A percentile compares a stretch with the other conserved stretches of the same genome.
These are phyloP conservation scores for Campoplex nolae DNA, from an alignment of 2,888 invertebrate genomes.

Conservation along the genomic window DNA sequence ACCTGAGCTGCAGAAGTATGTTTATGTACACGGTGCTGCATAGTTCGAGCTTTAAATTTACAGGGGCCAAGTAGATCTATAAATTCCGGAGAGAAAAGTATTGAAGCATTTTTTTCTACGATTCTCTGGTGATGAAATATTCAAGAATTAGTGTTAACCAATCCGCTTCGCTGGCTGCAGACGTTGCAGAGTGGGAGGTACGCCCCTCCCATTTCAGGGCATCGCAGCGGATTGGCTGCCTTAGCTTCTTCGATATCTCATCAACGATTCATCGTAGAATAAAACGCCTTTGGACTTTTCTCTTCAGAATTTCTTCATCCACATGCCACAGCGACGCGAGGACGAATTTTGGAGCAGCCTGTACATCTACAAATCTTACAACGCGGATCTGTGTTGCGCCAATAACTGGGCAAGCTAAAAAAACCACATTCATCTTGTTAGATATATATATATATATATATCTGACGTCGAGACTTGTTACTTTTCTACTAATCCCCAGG, in stretches of 20 bases:
- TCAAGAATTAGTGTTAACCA: not conserved
- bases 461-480: not conserved
- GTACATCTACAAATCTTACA: conserved; percentile 17
- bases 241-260: too few species aligned
- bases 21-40: conserved; percentile 10
- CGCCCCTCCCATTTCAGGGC: not conserved
- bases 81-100: not conserved
- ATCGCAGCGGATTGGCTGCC: not conserved
- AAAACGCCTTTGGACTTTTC: not conserved
- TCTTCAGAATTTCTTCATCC: not conserved
- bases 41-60: not conserved
- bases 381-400: conserved; percentile 44
- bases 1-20: not conserved
- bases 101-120: not conserved
- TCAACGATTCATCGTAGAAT: not conserved
- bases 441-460: not conserved
- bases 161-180: too few species aligned
- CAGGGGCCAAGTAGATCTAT: not conserved
- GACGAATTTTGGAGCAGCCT: not conserved
- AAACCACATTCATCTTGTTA: conserved; percentile 17
- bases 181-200: not conserved
- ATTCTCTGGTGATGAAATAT: not conserved
- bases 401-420: conserved; percentile 39
- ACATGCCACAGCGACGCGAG: not conserved
- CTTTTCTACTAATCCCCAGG: conserved; percentile 5